Conservation (phyloP, 2,888 invertebrate species). For the Poecilobothrus nobilitatus region DNA sequence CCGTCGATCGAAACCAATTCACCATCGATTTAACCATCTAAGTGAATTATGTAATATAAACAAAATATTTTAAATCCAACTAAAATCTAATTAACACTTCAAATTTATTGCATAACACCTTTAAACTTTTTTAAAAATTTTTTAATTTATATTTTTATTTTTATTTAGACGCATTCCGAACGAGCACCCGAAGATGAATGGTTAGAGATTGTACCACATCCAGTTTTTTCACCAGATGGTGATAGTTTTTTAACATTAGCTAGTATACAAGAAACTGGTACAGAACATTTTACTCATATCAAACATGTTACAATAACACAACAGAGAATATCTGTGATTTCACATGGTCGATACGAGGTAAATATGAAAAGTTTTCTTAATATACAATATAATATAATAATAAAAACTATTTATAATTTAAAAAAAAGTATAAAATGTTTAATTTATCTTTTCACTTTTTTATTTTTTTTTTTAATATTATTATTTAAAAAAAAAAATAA, state of each 20-base stretch:
- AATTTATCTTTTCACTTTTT: too few relatives aligned
- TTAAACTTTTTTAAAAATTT: too few relatives aligned
- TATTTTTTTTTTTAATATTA: too few relatives aligned
- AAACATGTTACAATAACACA: conserved; percentile 76
- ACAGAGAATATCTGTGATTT: conserved; percentile 74
- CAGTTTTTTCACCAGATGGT: conserved; percentile 74
- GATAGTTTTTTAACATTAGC: conserved; percentile 75
- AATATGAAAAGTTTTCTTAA: background rate
- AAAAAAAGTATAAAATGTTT: background rate
- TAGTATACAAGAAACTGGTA: conserved; percentile 73
- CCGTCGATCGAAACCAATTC: too few relatives aligned
- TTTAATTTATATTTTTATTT: conserved; percentile 20
- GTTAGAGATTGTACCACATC: conserved; percentile 77
- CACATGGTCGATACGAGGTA: conserved; percentile 80
- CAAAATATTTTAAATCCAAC: too few relatives aligned
- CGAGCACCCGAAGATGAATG: conserved; percentile 76
- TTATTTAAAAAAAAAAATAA: too few relatives aligned
- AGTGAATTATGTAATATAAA: too few relatives aligned
- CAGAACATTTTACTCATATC: conserved; percentile 80
- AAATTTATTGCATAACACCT: too few relatives aligned
- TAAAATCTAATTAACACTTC: too few relatives aligned
- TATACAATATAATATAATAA: conserved; percentile 9
- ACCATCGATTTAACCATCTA: too few relatives aligned
- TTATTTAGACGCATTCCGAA: conserved; percentile 66
- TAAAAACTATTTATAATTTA: background rate